Evolutionary conservation across 2,888 invertebrate species (phyloP).

Genomic region (Orthosia incerta): DNA sequence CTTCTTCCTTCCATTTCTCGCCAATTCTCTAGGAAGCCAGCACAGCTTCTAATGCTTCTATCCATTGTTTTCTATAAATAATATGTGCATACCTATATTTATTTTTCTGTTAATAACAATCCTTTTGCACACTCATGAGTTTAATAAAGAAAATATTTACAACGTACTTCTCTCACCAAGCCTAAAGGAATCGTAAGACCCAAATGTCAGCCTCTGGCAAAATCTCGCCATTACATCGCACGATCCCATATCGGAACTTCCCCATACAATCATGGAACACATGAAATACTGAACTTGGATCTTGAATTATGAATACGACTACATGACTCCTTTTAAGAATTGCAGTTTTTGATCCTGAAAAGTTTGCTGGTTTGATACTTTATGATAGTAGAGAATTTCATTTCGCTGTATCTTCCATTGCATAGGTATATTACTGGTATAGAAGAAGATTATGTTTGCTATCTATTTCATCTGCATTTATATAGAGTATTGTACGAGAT

Average conservation of each 20-base stretch:
- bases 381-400: slow-evolving; percentile 35
- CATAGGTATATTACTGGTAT: slow-evolving; percentile 19
- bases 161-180: slow-evolving; percentile 1
- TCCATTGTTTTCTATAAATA: background rate
- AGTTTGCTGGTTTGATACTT: slow-evolving; percentile 25
- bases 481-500: slow-evolving; percentile 21
- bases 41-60: too few species aligned
- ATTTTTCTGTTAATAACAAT: background rate
- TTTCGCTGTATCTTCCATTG: slow-evolving; percentile 35
- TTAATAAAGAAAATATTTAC: slow-evolving; percentile 33
- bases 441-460: background rate
- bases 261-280: slow-evolving; percentile 44
- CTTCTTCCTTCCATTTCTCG: too few species aligned
- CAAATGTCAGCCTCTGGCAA: slow-evolving; percentile 36
- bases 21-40: too few species aligned
- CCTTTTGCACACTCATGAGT: background rate
- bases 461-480: slow-evolving; percentile 14
- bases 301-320: slow-evolving; percentile 50
- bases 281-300: slow-evolving; percentile 43
- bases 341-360: slow-evolving; percentile 21
- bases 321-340: slow-evolving; percentile 24
- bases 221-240: slow-evolving; percentile 37
- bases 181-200: slow-evolving; percentile 12
- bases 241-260: slow-evolving; percentile 46
- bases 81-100: background rate